phyloP scores from a whole-genome alignment of 2,888 invertebrate genomes.

The Anaspis maculata region DNA sequence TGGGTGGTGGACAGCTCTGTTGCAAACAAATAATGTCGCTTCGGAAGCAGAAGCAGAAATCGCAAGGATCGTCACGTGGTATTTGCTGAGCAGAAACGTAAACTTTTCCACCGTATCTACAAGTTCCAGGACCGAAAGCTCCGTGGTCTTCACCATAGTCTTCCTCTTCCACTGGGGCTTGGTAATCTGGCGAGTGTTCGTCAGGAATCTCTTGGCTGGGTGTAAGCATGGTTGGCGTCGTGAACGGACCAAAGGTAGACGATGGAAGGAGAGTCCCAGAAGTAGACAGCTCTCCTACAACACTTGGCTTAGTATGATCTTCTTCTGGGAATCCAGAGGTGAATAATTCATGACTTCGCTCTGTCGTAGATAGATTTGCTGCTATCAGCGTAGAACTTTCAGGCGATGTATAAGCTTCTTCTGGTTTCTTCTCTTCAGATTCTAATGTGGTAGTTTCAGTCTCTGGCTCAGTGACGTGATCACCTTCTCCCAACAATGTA shows the following conservation, averaged over 20 bases:
- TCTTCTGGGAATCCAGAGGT: conserved; percentile 20
- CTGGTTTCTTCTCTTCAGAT: too few relatives aligned
- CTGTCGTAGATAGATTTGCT: neutral
- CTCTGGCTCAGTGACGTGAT: too few relatives aligned
- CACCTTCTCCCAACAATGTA: conserved; percentile 8
- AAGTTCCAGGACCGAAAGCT: conserved; percentile 79
- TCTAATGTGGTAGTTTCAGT: conserved; percentile 2
- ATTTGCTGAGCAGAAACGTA: conserved; percentile 94
- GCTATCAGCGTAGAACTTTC: conserved; percentile 1
- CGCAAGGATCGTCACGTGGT: conserved; percentile 88
- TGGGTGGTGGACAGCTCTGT: conserved; percentile 92
- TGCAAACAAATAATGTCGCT: conserved; percentile 92
- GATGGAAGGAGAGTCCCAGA: conserved; percentile 26
- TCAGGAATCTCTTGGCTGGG: too few relatives aligned
- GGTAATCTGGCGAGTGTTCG: conserved; percentile 28
- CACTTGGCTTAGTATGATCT: conserved; percentile 14
- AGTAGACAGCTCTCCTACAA: conserved; percentile 32
- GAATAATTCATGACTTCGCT: conserved; percentile 9
- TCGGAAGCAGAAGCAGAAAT: conserved; percentile 95
- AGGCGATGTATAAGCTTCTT: conserved; percentile 6
- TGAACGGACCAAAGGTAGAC: conserved; percentile 12
- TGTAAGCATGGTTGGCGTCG: too few relatives aligned
- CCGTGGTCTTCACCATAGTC: conserved; percentile 71
- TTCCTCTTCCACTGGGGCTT: conserved; percentile 46
- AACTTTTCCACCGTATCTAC: conserved; percentile 84